These are phyloP conservation scores for Diploscapter pachys DNA, from an alignment of 1,140 invertebrate species.

Conservation along the genomic window DNA sequence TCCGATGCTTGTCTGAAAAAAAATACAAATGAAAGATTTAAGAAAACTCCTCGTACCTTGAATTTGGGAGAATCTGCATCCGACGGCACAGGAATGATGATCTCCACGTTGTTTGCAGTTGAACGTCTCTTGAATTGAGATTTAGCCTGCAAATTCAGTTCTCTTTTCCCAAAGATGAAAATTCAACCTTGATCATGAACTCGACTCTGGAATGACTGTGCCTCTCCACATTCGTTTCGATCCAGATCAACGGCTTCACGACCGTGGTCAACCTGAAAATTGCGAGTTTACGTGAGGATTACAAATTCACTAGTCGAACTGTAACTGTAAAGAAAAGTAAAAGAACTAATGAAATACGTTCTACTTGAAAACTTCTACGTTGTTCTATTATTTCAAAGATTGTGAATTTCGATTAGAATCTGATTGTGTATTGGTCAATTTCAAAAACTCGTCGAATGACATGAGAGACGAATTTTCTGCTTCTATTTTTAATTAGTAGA, in stretches of 20 bases:
- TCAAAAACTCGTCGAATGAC: no score
- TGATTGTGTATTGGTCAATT: no score
- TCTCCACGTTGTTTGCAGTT: slow-evolving; percentile 70
- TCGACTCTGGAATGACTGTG: slow-evolving; percentile 65
- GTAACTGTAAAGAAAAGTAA: no score
- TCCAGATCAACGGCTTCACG: slow-evolving; percentile 65
- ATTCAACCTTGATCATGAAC: slow-evolving; percentile 86
- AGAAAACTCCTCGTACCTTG: slow-evolving; percentile 29
- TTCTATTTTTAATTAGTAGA: no score
- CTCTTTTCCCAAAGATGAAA: slow-evolving; percentile 6
- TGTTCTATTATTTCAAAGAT: no score
- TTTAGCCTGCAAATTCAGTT: slow-evolving; percentile 72
- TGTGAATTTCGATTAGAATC: no score
- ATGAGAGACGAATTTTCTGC: no score
- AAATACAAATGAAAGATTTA: neutral
- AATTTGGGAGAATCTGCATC: slow-evolving; percentile 66
- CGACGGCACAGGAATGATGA: slow-evolving; percentile 64
- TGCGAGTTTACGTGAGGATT: neutral
- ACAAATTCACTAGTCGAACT: no score
- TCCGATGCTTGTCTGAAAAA: slow-evolving; percentile 62
- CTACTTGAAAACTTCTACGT: no score
- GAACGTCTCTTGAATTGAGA: slow-evolving; percentile 97
- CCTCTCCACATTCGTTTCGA: slow-evolving; percentile 65
- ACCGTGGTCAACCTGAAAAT: slow-evolving; percentile 29
- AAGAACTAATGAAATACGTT: no score